Evolutionary conservation across 2,888 invertebrate species (phyloP).

Genomic region (Drosophila recens): DNA sequence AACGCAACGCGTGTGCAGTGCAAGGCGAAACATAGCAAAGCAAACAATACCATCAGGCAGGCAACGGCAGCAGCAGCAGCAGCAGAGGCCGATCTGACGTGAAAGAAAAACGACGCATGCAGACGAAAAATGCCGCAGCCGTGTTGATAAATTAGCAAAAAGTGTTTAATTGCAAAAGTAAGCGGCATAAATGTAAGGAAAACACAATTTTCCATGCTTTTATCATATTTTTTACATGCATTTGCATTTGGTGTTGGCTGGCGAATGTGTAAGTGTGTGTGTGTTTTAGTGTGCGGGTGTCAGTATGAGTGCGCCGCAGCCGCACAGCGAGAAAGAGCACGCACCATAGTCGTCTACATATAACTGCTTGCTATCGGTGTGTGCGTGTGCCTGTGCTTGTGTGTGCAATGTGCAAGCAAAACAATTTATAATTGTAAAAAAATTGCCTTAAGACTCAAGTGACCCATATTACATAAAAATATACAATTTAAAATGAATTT

Average conservation of each 20-base stretch:
- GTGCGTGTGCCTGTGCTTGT: slow-evolving; percentile 21
- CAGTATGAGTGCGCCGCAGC: slow-evolving; percentile 54
- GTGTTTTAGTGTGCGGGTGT: slow-evolving; percentile 46
- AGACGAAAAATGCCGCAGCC: slow-evolving; percentile 68
- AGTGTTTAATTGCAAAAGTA: slow-evolving; percentile 63
- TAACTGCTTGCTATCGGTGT: slow-evolving; percentile 50
- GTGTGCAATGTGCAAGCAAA: slow-evolving; percentile 65
- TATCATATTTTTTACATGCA: slow-evolving; percentile 56
- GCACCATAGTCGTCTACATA: slow-evolving; percentile 54
- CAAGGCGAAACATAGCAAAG: slow-evolving; percentile 59
- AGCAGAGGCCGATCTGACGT: slow-evolving; percentile 58
- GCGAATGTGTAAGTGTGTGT: slow-evolving; percentile 22
- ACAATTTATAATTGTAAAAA: slow-evolving; percentile 58
- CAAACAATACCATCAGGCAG: slow-evolving; percentile 59
- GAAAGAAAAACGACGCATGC: slow-evolving; percentile 74
- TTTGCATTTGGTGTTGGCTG: slow-evolving; percentile 53
- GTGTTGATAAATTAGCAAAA: slow-evolving; percentile 61
- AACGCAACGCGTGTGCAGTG: slow-evolving; percentile 65
- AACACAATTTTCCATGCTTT: slow-evolving; percentile 51
- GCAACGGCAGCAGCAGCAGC: slow-evolving; percentile 33
- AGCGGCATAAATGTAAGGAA: slow-evolving; percentile 50
- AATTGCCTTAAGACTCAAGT: slow-evolving; percentile 37
- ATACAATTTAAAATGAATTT: slow-evolving; percentile 11
- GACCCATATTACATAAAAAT: slow-evolving; percentile 36
- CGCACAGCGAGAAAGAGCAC: slow-evolving; percentile 60